Conservation (phyloP, 2,113 vertebrate genomes). For the Lycaon pictus region DNA sequence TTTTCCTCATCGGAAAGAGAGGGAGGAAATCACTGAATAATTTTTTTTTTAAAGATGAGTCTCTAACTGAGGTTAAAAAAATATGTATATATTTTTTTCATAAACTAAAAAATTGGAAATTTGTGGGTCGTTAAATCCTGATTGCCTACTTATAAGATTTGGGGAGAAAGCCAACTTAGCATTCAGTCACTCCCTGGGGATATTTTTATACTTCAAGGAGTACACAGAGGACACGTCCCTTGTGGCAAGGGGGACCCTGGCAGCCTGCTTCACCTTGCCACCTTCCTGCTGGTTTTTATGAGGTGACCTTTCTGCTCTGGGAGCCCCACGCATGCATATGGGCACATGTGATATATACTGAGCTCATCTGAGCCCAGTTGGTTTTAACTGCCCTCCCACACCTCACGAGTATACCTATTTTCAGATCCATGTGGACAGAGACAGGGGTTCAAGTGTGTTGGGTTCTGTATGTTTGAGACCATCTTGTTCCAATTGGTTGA, state of each 20-base stretch:
- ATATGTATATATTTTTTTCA: conserved; percentile 61
- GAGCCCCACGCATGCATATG: background rate
- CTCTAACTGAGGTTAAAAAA: conserved; percentile 75
- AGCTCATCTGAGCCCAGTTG: background rate
- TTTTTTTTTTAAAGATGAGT: conserved; percentile 2
- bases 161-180: conserved; percentile 49
- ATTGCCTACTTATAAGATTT: conserved; percentile 56
- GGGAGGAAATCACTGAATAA: conserved; percentile 66
- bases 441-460: background rate
- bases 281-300: background rate
- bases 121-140: conserved; percentile 65
- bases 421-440: background rate
- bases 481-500: background rate
- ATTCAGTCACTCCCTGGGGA: background rate
- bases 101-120: conserved; percentile 81
- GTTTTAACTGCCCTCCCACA: background rate
- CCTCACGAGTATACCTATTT: background rate
- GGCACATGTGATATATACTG: accelerated
- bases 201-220: conserved; percentile 41
- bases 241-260: accelerated
- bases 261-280: background rate
- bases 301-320: background rate
- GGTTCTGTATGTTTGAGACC: background rate
- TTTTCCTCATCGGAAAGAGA: conserved; percentile 73
- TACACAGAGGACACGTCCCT: background rate